These are phyloP conservation scores for Rhagoletis pomonella DNA, from an alignment of 1,140 invertebrate species.

Conservation along the genomic window DNA sequence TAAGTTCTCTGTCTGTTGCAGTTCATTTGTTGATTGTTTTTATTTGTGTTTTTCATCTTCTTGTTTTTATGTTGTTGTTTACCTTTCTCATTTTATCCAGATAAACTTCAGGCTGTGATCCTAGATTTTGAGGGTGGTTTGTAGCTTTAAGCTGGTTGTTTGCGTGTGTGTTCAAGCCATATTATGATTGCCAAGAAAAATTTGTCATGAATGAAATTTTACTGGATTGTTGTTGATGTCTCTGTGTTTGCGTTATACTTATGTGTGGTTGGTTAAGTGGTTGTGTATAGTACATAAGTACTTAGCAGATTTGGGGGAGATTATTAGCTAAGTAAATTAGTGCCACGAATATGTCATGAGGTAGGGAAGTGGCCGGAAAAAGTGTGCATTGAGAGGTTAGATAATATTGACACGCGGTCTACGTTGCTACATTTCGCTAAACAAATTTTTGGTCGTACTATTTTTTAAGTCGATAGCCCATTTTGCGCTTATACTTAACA, in stretches of 20 bases:
- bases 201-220: background rate
- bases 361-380: too few relatives aligned
- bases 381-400: too few relatives aligned
- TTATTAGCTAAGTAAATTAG: background rate
- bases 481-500: too few relatives aligned
- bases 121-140: background rate
- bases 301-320: background rate
- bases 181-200: background rate
- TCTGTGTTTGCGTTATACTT: background rate
- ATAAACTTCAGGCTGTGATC: background rate
- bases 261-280: background rate
- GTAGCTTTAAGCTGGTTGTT: background rate
- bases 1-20: background rate
- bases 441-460: too few relatives aligned
- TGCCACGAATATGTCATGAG: background rate
- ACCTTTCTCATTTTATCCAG: background rate
- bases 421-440: too few relatives aligned
- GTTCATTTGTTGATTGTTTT: background rate
- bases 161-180: background rate
- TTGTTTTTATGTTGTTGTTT: background rate
- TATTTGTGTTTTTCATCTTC: background rate
- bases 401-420: too few relatives aligned
- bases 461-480: too few relatives aligned
- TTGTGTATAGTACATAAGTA: background rate
- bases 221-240: background rate